Evolutionary conservation across 2,888 invertebrate species (phyloP).

Genomic region (Cheilosia soror): DNA sequence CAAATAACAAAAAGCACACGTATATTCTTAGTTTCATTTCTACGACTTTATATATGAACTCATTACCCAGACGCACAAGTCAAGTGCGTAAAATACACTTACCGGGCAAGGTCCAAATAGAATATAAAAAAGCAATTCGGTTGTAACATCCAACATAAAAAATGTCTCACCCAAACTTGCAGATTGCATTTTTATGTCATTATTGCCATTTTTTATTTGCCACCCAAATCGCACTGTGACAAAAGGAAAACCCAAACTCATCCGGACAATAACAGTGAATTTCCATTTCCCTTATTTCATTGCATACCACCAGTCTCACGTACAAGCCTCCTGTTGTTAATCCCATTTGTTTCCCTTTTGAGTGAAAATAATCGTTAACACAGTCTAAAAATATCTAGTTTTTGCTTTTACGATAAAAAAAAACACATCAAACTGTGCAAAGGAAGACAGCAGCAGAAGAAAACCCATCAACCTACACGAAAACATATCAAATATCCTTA

Average conservation of each 20-base stretch:
- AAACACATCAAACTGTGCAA: not conserved
- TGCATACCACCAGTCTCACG: conserved; percentile 17
- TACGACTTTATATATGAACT: not conserved
- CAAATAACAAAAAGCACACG: no score
- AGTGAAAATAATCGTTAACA: conserved; percentile 66
- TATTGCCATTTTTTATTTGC: not conserved
- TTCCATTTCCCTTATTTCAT: conserved; percentile 1
- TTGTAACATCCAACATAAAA: not conserved
- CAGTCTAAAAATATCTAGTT: conserved; percentile 56
- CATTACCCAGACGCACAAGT: not conserved
- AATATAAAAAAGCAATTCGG: not conserved
- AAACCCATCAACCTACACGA: conserved; percentile 33
- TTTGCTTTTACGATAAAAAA: conserved; percentile 3
- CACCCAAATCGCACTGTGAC: not conserved
- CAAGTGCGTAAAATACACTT: conserved; percentile 1
- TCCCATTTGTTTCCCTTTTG: conserved; percentile 58
- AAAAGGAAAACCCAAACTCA: not conserved
- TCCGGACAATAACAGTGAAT: conserved; percentile 27
- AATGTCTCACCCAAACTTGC: not conserved
- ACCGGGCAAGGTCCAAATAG: not conserved
- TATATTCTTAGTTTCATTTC: not conserved
- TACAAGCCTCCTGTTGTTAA: conserved; percentile 44
- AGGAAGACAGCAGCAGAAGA: conserved; percentile 8
- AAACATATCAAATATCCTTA: conserved; percentile 56
- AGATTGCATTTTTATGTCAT: conserved; percentile 8